Evolutionary conservation across 2,113 vertebrate species (phyloP).

Genomic region (Bostrychus sinensis): DNA sequence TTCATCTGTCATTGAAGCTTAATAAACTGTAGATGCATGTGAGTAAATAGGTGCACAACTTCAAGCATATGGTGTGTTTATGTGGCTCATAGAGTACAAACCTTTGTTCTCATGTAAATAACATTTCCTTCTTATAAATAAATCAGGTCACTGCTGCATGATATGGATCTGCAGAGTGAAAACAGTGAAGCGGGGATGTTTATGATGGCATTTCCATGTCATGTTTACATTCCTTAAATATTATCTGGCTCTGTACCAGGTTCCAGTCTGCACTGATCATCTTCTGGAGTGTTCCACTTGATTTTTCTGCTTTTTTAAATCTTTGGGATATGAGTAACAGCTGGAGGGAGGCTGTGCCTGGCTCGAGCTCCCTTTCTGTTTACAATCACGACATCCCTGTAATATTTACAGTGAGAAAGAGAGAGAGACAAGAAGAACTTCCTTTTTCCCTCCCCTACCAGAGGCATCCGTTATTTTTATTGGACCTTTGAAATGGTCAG

Average conservation of each 20-base stretch:
- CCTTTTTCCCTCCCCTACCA: constrained; percentile 48
- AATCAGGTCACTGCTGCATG: neutral
- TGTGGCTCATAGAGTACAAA: constrained; percentile 40
- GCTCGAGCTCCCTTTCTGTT: constrained; percentile 22
- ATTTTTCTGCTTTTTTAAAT: neutral
- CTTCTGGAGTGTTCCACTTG: neutral
- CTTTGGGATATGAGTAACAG: constrained; percentile 19
- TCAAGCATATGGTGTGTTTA: constrained; percentile 11
- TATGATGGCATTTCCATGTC: constrained; percentile 16
- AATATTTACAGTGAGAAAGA: constrained; percentile 26
- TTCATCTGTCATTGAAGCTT: constrained; percentile 20
- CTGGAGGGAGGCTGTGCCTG: constrained; percentile 10
- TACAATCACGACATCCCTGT: constrained; percentile 40
- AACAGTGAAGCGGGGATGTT: neutral
- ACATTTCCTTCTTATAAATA: constrained; percentile 11
- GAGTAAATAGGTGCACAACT: constrained; percentile 36
- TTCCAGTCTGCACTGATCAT: constrained; percentile 14
- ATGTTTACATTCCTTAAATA: constrained; percentile 59
- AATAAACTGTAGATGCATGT: constrained; percentile 31
- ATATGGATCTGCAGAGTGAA: constrained; percentile 19
- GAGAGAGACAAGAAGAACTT: constrained; percentile 37
- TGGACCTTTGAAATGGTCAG: constrained; percentile 74
- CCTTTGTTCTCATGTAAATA: constrained; percentile 21
- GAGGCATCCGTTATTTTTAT: constrained; percentile 59
- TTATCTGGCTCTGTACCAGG: constrained; percentile 41